These are phyloP conservation scores for Meganola albula DNA, from an alignment of 2,888 invertebrate genomes.

Conservation along the genomic window DNA sequence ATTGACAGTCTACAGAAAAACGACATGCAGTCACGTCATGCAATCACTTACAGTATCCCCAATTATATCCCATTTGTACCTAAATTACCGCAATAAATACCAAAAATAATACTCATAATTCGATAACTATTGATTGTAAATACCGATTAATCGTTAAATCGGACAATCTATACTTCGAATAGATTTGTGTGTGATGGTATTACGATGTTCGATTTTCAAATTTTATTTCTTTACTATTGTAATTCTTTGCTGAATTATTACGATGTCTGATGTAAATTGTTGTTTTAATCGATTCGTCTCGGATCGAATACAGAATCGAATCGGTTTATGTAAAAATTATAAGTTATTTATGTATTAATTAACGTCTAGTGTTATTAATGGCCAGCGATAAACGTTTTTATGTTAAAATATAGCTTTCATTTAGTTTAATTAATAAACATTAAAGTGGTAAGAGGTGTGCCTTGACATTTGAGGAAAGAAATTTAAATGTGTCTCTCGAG, in stretches of 20 bases:
- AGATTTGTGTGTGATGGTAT: conserved; percentile 23
- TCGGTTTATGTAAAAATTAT: conserved; percentile 22
- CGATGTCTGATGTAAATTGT: conserved; percentile 14
- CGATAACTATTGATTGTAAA: conserved; percentile 20
- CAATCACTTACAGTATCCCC: conserved; percentile 22
- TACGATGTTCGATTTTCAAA: conserved; percentile 16
- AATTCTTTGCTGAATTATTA: conserved; percentile 8
- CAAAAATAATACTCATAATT: conserved; percentile 16
- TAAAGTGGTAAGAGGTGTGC: no score
- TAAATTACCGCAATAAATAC: conserved; percentile 23
- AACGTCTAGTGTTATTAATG: conserved; percentile 20
- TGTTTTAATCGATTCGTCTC: conserved; percentile 22
- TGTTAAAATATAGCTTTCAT: conserved; percentile 14
- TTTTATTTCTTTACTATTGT: conserved; percentile 7
- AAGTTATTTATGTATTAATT: conserved; percentile 23
- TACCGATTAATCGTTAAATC: conserved; percentile 24
- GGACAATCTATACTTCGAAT: conserved; percentile 19
- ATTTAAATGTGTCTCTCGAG: no score
- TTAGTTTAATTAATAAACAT: conserved; percentile 22
- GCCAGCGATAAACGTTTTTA: conserved; percentile 24
- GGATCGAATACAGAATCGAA: conserved; percentile 13
- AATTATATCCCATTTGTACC: conserved; percentile 27
- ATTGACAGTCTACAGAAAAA: conserved; percentile 13
- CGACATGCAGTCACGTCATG: conserved; percentile 12
- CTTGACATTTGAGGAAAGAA: conserved; percentile 1